These are phyloP conservation scores for Agrotis puta DNA, from an alignment of 2,888 invertebrate genomes.

Conservation along the genomic window DNA sequence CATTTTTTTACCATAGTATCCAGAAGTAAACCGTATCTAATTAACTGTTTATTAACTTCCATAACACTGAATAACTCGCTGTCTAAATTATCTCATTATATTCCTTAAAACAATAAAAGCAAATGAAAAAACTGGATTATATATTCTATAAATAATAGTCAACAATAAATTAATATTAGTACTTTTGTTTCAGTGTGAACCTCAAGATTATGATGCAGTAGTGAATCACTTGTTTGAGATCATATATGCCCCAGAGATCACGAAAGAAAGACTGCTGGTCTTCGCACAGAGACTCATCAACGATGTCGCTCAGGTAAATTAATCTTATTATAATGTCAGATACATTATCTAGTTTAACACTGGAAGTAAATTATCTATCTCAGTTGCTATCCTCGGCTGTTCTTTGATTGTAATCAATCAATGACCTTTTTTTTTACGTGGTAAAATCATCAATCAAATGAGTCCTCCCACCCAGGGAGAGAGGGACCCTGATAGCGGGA, in stretches of 20 bases:
- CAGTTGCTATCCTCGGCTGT: too few species aligned
- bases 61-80: background rate
- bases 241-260: slow-evolving; percentile 93
- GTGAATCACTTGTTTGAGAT: slow-evolving; percentile 95
- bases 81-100: background rate
- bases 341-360: background rate
- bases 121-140: background rate
- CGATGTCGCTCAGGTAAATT: slow-evolving; percentile 93
- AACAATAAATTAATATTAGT: background rate
- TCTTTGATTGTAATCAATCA: too few species aligned
- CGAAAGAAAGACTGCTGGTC: slow-evolving; percentile 94
- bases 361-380: too few species aligned
- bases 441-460: too few species aligned
- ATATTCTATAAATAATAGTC: background rate
- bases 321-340: background rate
- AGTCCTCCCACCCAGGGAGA: too few species aligned
- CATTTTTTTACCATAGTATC: background rate
- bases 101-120: background rate
- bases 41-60: background rate
- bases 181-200: slow-evolving; percentile 92
- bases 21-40: background rate
- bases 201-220: slow-evolving; percentile 93
- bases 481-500: too few species aligned
- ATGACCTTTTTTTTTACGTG: too few species aligned
- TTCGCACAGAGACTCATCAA: slow-evolving; percentile 95